A percentile compares a stretch with the other conserved stretches of the same genome.
phyloP scores from a whole-genome alignment of 2,888 invertebrate species.

The Torymus tubicola region DNA sequence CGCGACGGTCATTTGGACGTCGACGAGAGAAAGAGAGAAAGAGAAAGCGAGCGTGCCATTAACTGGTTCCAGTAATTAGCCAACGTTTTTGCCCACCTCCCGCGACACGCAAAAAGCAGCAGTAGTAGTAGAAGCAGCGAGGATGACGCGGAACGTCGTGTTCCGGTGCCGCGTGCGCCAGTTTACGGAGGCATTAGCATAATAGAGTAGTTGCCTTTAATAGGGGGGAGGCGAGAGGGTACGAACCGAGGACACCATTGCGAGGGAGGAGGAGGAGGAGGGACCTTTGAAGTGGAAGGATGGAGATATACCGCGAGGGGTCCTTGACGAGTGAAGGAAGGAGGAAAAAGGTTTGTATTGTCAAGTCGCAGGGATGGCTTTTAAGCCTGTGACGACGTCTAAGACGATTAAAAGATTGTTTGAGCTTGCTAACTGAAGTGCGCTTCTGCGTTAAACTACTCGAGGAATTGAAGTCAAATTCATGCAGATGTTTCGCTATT shows the following conservation, averaged over 20 bases:
- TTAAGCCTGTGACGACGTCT: too few relatives aligned
- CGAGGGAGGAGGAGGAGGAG: neutral
- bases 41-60: conserved; percentile 14
- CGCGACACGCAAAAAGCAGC: conserved; percentile 14
- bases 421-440: too few relatives aligned
- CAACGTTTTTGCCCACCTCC: conserved; percentile 7
- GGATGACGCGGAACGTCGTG: neutral
- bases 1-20: conserved; percentile 22
- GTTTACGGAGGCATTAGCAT: conserved; percentile 37
- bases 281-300: too few relatives aligned
- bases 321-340: too few relatives aligned
- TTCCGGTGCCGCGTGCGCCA: conserved; percentile 17
- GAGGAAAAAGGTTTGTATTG: too few relatives aligned
- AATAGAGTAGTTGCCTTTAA: conserved; percentile 47
- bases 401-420: too few relatives aligned
- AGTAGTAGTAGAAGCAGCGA: neutral
- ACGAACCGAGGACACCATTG: neutral
- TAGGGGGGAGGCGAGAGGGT: conserved; percentile 10
- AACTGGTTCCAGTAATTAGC: conserved; percentile 46
- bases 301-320: too few relatives aligned
- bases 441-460: too few relatives aligned
- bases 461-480: too few relatives aligned
- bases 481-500: too few relatives aligned
- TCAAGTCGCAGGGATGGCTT: too few relatives aligned
- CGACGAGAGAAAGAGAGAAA: conserved; percentile 8